These are phyloP conservation scores for Pycnonotus jocosus DNA, from an alignment of 2,113 vertebrate species.

Conservation along the genomic window DNA sequence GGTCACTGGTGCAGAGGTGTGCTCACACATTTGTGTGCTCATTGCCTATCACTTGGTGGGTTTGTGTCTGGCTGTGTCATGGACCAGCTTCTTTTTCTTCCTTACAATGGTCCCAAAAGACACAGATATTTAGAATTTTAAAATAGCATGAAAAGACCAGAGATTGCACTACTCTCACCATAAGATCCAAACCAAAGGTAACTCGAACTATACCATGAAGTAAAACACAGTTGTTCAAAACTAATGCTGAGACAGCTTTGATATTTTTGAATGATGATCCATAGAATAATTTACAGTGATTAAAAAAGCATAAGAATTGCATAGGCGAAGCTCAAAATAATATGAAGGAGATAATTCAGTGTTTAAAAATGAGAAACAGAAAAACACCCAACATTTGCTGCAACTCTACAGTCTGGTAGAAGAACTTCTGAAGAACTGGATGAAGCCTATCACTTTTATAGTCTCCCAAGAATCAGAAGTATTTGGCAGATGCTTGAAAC, in stretches of 20 bases:
- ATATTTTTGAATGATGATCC: neutral
- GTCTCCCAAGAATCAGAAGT: neutral
- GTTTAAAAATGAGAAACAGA: neutral
- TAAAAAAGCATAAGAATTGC: neutral
- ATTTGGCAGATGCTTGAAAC: constrained; percentile 6
- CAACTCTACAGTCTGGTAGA: neutral
- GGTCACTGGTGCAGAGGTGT: neutral
- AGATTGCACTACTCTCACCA: neutral
- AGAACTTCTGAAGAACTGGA: neutral
- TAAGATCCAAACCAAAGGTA: neutral
- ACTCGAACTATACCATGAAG: neutral
- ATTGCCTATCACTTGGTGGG: neutral
- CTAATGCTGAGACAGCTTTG: neutral
- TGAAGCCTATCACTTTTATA: neutral
- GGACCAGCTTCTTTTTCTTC: neutral
- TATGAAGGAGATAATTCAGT: neutral
- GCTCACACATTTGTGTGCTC: neutral
- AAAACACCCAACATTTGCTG: neutral
- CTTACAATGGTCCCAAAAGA: neutral
- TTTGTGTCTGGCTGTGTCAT: neutral
- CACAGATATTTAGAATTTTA: neutral
- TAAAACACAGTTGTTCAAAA: neutral
- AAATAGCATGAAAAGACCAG: neutral
- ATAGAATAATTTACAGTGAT: neutral
- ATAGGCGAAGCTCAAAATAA: neutral